Evolutionary conservation across 2,888 invertebrate species (phyloP).

Genomic region (Leptopterna dolabrata): DNA sequence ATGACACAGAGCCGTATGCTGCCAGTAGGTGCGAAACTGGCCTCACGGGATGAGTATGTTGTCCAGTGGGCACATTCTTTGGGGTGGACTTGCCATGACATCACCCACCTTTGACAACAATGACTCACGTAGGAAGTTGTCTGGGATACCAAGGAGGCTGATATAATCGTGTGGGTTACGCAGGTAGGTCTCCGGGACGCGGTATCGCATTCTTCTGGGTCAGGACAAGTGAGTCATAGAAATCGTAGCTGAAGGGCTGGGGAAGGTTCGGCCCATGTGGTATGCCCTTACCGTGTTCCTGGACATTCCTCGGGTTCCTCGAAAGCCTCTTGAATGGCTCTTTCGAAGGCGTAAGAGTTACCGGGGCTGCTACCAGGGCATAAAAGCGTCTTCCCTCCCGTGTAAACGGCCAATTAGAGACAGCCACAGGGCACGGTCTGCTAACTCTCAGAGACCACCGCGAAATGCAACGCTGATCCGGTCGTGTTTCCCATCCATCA

Average conservation of each 20-base stretch:
- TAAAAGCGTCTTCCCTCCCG: not conserved
- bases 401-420: constrained; percentile 20
- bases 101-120: not conserved
- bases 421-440: not conserved
- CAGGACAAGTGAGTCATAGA: not conserved
- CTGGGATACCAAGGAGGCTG: not conserved
- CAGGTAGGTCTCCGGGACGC: constrained; percentile 5
- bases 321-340: not conserved
- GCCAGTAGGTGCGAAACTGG: no score
- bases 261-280: not conserved
- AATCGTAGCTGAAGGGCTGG: not conserved
- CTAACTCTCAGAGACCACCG: not conserved
- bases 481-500: not conserved
- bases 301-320: not conserved
- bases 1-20: no score
- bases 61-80: no score
- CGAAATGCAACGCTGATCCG: not conserved
- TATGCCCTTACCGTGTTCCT: not conserved
- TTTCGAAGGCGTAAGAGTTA: no score
- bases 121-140: constrained; percentile 36
- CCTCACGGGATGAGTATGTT: no score
- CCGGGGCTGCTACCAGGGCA: no score
- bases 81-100: not conserved
- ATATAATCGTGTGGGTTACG: constrained; percentile 5
- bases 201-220: not conserved